phyloP scores from a whole-genome alignment of 2,797 vertebrate species.

The Phalloptychus januarius region DNA sequence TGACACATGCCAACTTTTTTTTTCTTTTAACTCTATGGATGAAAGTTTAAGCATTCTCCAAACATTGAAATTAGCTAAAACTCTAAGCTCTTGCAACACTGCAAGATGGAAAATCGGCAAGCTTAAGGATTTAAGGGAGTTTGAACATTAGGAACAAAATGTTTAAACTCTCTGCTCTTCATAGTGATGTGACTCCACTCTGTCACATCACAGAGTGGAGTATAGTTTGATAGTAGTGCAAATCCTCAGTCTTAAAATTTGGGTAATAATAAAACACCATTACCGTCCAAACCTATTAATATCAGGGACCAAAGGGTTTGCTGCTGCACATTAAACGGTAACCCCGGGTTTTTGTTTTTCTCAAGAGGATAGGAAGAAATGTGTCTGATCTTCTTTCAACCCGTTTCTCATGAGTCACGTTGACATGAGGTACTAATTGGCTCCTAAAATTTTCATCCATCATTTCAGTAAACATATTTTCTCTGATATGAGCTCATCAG shows the following conservation, averaged over 20 bases:
- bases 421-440: not conserved
- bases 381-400: not conserved
- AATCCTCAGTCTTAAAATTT: not conserved
- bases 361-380: not conserved
- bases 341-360: not conserved
- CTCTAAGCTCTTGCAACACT: no score
- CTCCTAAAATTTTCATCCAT: not conserved
- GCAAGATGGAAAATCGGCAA: no score
- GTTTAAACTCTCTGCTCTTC: no score
- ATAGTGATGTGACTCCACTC: no score
- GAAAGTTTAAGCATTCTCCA: slow-evolving; percentile 2
- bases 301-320: not conserved
- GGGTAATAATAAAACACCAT: not conserved
- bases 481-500: not conserved
- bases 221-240: not conserved
- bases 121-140: no score
- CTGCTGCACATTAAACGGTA: not conserved
- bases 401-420: no score
- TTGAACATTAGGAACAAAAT: no score
- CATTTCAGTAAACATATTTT: not conserved
- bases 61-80: not conserved
- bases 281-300: not conserved
- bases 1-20: slow-evolving; percentile 7
- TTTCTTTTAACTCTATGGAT: not conserved
- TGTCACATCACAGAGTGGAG: not conserved